Evolutionary conservation across 1,140 invertebrate species (phyloP), one percentile per base, ranked within the genome.

Genomic region (Bombus sibiricus): DNA sequence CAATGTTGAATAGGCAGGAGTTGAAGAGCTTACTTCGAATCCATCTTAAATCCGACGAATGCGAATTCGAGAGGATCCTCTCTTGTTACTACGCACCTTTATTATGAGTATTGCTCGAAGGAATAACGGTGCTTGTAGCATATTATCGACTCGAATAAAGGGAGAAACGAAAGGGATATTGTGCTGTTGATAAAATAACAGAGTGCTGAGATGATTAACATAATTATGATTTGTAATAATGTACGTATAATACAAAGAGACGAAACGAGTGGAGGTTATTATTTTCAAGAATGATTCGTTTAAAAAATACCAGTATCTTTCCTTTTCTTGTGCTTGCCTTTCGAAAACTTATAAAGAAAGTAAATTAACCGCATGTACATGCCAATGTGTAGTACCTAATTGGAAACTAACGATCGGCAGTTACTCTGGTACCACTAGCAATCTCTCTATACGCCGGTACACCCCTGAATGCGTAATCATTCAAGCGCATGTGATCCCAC

Each of bases 361-460:
- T 37, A 28, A 62, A 66, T 37, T 8, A 28, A 77, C 34, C 37
- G 15, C 47, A 53, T 53, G 22, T 2, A 22, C 37, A 47, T 32
- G 25, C 32, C n/a, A 66, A 78, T 78, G 34, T 62, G 53, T 71
- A 47, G 41, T 74, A 66, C 37, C 77, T 88, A 88, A 92, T 83
- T 92, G 87, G 89, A 91, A 92, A 88, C 64, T 90, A 92, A 92
- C 86, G 91, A 92, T 74, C 74, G 78, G 18, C 81, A 53, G 47
- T 53, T 22, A 53, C 47, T 53, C 47, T 68, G 88, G 86, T 91
- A 89, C 74, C 77, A n/a, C 62, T 34, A 66, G 53, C 43, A 76
- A 57, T 41, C 41, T 75, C 57, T 77, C 83, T 39, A 15, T 75
- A 59, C 53, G 41, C 57, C 37, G 18, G 34, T 69, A 59, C 59